Percentiles rank a stretch among this genome's conserved stretches.
Evolutionary conservation across 1,140 invertebrate genomes (phyloP).

Genomic region (Eupeodes corollae): DNA sequence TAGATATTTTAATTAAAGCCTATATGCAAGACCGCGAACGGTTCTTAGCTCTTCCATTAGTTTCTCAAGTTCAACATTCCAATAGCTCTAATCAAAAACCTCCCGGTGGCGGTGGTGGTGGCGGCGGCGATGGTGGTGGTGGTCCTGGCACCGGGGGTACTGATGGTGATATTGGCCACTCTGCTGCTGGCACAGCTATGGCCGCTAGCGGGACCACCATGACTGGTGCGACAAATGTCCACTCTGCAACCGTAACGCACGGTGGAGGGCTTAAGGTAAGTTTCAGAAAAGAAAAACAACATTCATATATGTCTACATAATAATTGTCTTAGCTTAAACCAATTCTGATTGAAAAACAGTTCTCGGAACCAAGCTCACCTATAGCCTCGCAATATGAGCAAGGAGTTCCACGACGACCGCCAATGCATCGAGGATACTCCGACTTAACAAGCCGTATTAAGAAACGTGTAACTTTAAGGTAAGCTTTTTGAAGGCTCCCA

Average conservation of each 20-base stretch:
- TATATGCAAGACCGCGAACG: constrained; percentile 80
- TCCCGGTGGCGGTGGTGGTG: constrained; percentile 5
- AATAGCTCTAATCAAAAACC: constrained; percentile 32
- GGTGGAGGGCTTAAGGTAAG: background rate
- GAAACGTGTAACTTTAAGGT: constrained; percentile 72
- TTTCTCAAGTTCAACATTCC: constrained; percentile 36
- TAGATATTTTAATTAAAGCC: constrained; percentile 85
- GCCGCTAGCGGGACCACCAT: background rate
- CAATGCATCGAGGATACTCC: constrained; percentile 64
- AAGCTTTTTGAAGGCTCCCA: constrained; percentile 17
- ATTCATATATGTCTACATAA: background rate
- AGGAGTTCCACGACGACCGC: constrained; percentile 28
- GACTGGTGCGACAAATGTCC: background rate
- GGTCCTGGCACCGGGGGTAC: background rate
- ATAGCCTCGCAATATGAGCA: constrained; percentile 22
- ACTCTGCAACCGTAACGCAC: background rate
- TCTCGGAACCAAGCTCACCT: constrained; percentile 68
- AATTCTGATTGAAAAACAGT: constrained; percentile 59
- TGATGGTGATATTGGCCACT: constrained; percentile 19
- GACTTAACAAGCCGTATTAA: constrained; percentile 70
- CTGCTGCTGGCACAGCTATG: constrained; percentile 12
- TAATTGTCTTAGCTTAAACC: constrained; percentile 40
- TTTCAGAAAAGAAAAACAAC: background rate
- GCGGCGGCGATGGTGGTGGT: background rate
- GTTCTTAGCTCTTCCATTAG: constrained; percentile 42